phyloP scores from a whole-genome alignment of 2,113 vertebrate genomes.

The Cepphus grylle region DNA sequence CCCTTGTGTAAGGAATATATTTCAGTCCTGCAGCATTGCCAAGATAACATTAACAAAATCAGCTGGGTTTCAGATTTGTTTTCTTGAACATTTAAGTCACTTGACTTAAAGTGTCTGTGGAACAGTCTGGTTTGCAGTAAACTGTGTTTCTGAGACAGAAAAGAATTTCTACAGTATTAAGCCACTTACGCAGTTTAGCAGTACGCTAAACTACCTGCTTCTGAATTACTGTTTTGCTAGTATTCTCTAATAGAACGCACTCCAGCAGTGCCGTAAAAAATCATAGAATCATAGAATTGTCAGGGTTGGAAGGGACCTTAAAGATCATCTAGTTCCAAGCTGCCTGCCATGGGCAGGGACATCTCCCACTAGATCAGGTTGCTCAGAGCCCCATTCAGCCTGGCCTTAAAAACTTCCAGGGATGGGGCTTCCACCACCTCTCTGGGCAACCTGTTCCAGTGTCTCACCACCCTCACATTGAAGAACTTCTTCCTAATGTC shows the following conservation, averaged over 20 bases:
- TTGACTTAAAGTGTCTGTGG: not conserved
- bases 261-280: not conserved
- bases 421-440: too few relatives aligned
- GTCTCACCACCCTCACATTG: too few relatives aligned
- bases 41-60: not conserved
- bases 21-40: not conserved
- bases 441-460: too few relatives aligned
- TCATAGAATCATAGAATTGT: too few relatives aligned
- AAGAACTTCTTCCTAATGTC: too few relatives aligned
- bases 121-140: not conserved
- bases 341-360: too few relatives aligned
- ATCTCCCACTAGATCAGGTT: too few relatives aligned
- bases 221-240: not conserved
- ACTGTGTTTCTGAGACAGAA: not conserved
- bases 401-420: too few relatives aligned
- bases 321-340: too few relatives aligned
- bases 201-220: not conserved
- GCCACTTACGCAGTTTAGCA: not conserved
- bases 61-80: not conserved
- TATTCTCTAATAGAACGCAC: not conserved
- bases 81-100: not conserved
- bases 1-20: not conserved
- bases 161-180: not conserved
- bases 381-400: too few relatives aligned
- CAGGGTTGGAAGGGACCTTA: too few relatives aligned